Evolutionary conservation across 2,888 invertebrate species (phyloP).

Genomic region (Mesoligia furuncula): DNA sequence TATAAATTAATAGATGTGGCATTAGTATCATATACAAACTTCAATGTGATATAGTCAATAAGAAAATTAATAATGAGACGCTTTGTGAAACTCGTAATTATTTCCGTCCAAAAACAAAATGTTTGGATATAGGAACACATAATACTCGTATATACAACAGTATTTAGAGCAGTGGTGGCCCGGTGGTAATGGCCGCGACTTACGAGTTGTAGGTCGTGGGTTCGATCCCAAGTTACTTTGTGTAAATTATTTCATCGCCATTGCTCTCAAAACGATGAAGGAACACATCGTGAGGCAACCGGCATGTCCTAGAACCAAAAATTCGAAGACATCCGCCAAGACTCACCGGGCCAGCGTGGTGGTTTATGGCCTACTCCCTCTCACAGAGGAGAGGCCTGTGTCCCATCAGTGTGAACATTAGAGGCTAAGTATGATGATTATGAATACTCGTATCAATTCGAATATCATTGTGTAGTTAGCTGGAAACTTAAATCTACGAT

Average conservation of each 20-base stretch:
- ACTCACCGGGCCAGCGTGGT: not conserved
- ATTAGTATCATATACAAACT: not conserved
- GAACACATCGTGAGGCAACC: not conserved
- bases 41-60: not conserved
- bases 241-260: not conserved
- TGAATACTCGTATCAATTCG: not conserved
- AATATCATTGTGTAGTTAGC: not conserved
- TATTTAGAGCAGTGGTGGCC: not conserved
- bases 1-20: constrained; percentile 47
- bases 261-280: not conserved
- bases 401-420: not conserved
- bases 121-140: not conserved
- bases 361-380: not conserved
- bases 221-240: not conserved
- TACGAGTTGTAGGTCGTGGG: not conserved
- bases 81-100: not conserved
- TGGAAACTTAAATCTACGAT: not conserved
- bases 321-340: not conserved
- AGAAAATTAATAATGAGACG: not conserved
- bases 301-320: not conserved
- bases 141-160: not conserved
- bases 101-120: not conserved
- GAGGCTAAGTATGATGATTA: not conserved
- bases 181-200: not conserved
- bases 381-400: not conserved